Evolutionary conservation across 2,797 vertebrate genomes (phyloP).

Genomic region (Bryconaethiops microstoma): DNA sequence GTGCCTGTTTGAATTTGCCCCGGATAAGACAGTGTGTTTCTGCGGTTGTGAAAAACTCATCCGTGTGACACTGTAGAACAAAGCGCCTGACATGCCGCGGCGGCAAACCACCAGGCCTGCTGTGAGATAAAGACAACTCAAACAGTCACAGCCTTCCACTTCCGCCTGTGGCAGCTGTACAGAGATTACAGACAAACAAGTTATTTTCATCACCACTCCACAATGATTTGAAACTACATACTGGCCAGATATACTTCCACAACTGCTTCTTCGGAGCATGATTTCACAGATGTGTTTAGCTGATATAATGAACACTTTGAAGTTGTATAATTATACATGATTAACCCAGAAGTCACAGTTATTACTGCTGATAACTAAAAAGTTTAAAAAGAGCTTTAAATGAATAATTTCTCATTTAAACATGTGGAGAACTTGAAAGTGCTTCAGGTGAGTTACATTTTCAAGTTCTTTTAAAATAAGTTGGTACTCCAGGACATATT

Average conservation of each 20-base stretch:
- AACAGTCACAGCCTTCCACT: constrained; percentile 25
- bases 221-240: neutral
- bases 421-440: neutral
- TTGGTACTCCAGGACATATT: no score
- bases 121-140: constrained; percentile 10
- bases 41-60: neutral
- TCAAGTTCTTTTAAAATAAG: no score
- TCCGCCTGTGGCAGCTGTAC: constrained; percentile 33
- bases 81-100: constrained; percentile 1
- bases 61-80: neutral
- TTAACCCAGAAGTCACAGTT: neutral
- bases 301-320: neutral
- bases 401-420: neutral
- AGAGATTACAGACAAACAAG: constrained; percentile 7
- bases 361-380: neutral
- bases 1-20: no score
- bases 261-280: neutral
- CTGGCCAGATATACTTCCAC: neutral
- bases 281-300: neutral
- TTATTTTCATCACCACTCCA: constrained; percentile 22
- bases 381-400: neutral
- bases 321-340: neutral
- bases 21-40: neutral
- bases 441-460: no score
- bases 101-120: constrained; percentile 5